Evolutionary conservation across 2,797 vertebrate genomes (phyloP).

Genomic region (Labeo calbasu): DNA sequence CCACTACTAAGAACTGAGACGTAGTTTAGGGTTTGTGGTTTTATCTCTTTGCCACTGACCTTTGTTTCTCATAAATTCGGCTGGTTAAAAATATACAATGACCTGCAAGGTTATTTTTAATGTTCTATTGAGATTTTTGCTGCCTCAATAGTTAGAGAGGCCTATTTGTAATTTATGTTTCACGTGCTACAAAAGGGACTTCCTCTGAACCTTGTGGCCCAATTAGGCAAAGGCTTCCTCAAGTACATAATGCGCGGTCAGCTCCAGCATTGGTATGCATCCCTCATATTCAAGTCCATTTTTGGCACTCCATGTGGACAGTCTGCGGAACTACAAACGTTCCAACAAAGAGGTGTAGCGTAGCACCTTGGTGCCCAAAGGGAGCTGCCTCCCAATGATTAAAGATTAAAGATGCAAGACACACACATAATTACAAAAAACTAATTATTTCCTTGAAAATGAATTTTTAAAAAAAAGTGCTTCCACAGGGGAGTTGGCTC

Average conservation of each 20-base stretch:
- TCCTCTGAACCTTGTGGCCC: slow-evolving; percentile 70
- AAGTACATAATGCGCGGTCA: slow-evolving; percentile 62
- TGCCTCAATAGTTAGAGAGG: slow-evolving; percentile 72
- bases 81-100: slow-evolving; percentile 78
- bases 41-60: slow-evolving; percentile 70
- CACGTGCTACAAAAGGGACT: slow-evolving; percentile 75
- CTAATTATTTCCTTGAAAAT: slow-evolving; percentile 81
- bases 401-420: slow-evolving; percentile 78
- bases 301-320: slow-evolving; percentile 50
- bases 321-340: slow-evolving; percentile 45
- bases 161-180: slow-evolving; percentile 81
- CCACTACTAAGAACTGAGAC: slow-evolving; percentile 42
- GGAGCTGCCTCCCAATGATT: slow-evolving; percentile 75
- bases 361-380: slow-evolving; percentile 77
- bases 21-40: slow-evolving; percentile 61
- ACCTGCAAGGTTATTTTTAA: slow-evolving; percentile 76
- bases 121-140: slow-evolving; percentile 69
- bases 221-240: slow-evolving; percentile 75
- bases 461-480: slow-evolving; percentile 71
- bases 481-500: slow-evolving; percentile 75
- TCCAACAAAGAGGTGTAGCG: slow-evolving; percentile 50
- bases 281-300: slow-evolving; percentile 61
- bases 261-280: slow-evolving; percentile 63
- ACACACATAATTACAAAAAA: slow-evolving; percentile 61
- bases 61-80: slow-evolving; percentile 71